Evolutionary conservation across 2,797 vertebrate genomes (phyloP).

Genomic region (Pteropus rufus): DNA sequence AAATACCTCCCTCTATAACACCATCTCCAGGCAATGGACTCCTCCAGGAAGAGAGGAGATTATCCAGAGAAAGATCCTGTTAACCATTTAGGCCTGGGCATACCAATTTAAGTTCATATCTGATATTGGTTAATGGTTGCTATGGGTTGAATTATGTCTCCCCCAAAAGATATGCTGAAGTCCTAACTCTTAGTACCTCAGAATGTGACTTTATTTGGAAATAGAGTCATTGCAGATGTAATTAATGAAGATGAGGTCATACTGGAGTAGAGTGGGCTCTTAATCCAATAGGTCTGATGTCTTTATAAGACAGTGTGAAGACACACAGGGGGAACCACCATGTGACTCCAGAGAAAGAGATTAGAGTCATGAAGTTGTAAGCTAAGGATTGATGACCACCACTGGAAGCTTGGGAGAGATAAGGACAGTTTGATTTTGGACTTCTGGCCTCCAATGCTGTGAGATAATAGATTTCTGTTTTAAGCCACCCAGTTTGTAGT

Average conservation of each 20-base stretch:
- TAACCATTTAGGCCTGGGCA: conserved; percentile 49
- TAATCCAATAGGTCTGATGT: not conserved
- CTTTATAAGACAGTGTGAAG: not conserved
- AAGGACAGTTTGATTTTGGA: not conserved
- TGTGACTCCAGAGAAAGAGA: not conserved
- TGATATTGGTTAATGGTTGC: conserved; percentile 71
- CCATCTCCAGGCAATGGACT: not conserved
- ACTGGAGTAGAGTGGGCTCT: not conserved
- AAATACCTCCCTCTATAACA: not conserved
- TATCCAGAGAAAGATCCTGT: not conserved
- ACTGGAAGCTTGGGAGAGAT: not conserved
- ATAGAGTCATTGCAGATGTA: not conserved
- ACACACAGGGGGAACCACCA: not conserved
- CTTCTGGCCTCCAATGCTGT: not conserved
- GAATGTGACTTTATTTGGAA: conserved; percentile 7
- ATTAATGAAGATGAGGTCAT: not conserved
- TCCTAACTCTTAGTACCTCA: not conserved
- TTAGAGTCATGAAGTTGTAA: not conserved
- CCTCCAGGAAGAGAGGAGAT: conserved; percentile 3
- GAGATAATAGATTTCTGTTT: not conserved
- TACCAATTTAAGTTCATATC: not conserved
- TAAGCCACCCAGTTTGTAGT: not conserved
- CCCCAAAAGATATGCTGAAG: not conserved
- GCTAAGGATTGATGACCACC: not conserved
- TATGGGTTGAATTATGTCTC: not conserved